Conservation (phyloP, 2,113 vertebrate species). For the Sitta europaea region DNA sequence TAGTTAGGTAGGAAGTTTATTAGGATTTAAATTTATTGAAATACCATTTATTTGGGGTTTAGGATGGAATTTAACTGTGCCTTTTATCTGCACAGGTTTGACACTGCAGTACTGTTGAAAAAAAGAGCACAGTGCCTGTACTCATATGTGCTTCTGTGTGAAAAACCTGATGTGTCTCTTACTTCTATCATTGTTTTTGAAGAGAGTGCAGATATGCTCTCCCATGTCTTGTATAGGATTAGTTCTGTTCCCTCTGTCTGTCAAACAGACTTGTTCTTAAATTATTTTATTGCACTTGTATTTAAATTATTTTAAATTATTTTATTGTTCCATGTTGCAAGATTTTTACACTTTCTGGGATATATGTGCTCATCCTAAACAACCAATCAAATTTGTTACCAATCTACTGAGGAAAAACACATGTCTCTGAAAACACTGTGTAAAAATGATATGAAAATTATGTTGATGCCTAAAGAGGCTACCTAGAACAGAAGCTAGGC, state of each 20-base stretch:
- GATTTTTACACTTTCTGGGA: neutral
- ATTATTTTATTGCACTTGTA: neutral
- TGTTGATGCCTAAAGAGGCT: no score
- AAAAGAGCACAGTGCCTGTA: neutral
- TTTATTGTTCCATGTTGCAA: neutral
- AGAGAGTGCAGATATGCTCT: neutral
- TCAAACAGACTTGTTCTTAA: neutral
- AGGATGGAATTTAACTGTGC: neutral
- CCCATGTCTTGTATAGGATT: neutral
- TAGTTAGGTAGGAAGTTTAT: neutral
- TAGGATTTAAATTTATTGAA: neutral
- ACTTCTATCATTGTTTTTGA: neutral
- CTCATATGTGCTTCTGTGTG: neutral
- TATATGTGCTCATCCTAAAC: neutral
- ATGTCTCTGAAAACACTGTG: accelerated
- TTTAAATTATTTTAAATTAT: no score
- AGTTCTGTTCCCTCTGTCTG: neutral
- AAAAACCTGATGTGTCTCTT: neutral
- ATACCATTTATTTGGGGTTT: neutral
- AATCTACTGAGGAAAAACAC: neutral
- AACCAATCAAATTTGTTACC: neutral
- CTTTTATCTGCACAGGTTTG: neutral
- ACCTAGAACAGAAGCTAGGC: no score
- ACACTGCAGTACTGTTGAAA: neutral
- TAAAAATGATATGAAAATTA: neutral